phyloP scores from a whole-genome alignment of 2,113 vertebrate genomes.

The Epinephelus cyanopodus region DNA sequence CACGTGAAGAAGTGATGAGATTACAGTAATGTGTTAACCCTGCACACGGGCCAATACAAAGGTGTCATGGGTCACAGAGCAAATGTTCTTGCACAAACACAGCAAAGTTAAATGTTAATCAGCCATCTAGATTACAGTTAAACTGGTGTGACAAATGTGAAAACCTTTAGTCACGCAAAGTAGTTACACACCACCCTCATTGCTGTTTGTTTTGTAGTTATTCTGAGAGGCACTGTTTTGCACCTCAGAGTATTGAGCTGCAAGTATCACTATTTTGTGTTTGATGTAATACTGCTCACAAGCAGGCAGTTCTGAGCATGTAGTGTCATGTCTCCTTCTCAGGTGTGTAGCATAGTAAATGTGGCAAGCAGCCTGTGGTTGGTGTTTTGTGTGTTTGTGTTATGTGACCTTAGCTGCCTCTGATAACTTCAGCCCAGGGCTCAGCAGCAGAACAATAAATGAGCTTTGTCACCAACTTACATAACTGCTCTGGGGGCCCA shows the following conservation, averaged over 20 bases:
- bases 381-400: conserved; percentile 13
- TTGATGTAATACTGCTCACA: too few species aligned
- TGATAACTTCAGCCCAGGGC: conserved; percentile 51
- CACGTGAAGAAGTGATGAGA: neutral
- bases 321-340: neutral
- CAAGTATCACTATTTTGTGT: neutral
- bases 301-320: neutral
- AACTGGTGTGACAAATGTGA: neutral
- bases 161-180: neutral
- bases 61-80: conserved; percentile 1
- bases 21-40: neutral
- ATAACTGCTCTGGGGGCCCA: conserved; percentile 58
- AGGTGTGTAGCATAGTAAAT: neutral
- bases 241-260: neutral
- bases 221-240: neutral
- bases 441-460: conserved; percentile 69
- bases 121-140: too few species aligned
- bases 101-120: neutral
- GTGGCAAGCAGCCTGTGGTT: conserved; percentile 16
- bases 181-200: neutral
- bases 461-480: conserved; percentile 74
- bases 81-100: neutral
- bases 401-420: conserved; percentile 39
- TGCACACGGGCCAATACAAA: neutral
- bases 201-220: neutral